Evolutionary conservation across 2,113 vertebrate genomes (phyloP).

Genomic region (Cepphus grylle): DNA sequence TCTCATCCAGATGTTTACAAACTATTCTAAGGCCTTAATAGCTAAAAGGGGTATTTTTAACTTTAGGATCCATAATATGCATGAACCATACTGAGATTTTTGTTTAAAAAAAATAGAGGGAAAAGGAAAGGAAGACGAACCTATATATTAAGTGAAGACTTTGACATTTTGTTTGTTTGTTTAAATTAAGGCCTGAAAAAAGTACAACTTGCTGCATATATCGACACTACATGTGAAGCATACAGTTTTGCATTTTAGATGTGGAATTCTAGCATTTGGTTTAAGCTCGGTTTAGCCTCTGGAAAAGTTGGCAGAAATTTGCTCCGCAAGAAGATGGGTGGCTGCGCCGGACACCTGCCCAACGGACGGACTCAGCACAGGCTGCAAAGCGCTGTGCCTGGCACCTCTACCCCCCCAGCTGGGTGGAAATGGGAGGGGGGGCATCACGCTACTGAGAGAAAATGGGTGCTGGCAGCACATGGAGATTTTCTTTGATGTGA

Average conservation of each 20-base stretch:
- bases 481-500: not conserved
- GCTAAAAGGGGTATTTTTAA: not conserved
- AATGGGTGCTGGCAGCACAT: not conserved
- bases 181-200: not conserved
- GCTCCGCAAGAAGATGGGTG: not conserved
- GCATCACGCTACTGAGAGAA: not conserved
- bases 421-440: too few species aligned
- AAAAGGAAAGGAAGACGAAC: not conserved
- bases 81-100: not conserved
- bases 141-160: not conserved
- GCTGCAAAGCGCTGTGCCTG: not conserved
- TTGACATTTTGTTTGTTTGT: not conserved
- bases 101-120: too few species aligned
- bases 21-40: not conserved
- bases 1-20: not conserved
- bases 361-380: rapidly evolving
- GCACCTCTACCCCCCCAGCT: too few species aligned
- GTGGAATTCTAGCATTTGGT: not conserved
- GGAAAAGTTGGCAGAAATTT: not conserved
- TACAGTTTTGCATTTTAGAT: not conserved
- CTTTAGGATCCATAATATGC: not conserved
- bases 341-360: not conserved
- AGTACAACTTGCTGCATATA: not conserved
- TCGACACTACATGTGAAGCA: not conserved
- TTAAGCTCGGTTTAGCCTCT: not conserved